Percentiles rank a stretch among this genome's conserved stretches.
These are phyloP conservation scores for Polypterus senegalus DNA, from an alignment of 2,113 vertebrate genomes.

Conservation along the genomic window DNA sequence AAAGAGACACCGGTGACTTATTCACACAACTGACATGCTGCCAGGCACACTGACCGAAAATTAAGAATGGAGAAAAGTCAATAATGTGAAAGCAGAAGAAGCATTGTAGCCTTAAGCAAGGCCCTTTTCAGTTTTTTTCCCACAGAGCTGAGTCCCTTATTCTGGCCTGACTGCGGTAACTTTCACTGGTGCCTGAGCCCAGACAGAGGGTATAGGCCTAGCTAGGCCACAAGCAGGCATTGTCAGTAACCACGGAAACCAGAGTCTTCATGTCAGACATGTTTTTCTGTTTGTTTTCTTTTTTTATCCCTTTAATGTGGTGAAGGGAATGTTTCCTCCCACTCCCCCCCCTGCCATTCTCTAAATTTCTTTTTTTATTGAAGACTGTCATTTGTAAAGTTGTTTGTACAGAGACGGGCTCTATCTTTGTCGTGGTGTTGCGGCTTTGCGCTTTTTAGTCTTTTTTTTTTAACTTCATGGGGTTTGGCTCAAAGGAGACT, in stretches of 20 bases:
- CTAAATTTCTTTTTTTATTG: conserved; percentile 26
- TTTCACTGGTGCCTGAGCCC: conserved; percentile 65
- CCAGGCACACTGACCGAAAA: conserved; percentile 50
- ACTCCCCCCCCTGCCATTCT: conserved; percentile 28
- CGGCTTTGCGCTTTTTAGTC: conserved; percentile 33
- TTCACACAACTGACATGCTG: conserved; percentile 21
- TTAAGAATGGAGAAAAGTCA: conserved; percentile 47
- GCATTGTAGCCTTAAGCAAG: conserved; percentile 54
- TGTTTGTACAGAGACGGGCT: conserved; percentile 42
- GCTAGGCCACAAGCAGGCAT: conserved; percentile 61
- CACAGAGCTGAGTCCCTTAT: conserved; percentile 46
- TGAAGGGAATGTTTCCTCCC: conserved; percentile 46
- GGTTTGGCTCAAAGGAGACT: conserved; percentile 45
- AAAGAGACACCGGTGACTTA: no score
- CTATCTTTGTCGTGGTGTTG: conserved; percentile 51
- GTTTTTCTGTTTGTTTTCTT: conserved; percentile 72
- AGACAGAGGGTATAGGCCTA: conserved; percentile 56
- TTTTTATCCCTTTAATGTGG: conserved; percentile 70
- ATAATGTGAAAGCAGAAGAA: conserved; percentile 48
- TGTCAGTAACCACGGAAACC: conserved; percentile 70
- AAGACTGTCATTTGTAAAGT: conserved; percentile 54
- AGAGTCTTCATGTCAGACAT: conserved; percentile 72
- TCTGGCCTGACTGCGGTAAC: conserved; percentile 55
- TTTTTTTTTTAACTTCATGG: conserved; percentile 35
- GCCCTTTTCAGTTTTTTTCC: conserved; percentile 59